These are phyloP conservation scores for Rhyacichthys aspro DNA, from an alignment of 2,797 vertebrate species.

Conservation along the genomic window DNA sequence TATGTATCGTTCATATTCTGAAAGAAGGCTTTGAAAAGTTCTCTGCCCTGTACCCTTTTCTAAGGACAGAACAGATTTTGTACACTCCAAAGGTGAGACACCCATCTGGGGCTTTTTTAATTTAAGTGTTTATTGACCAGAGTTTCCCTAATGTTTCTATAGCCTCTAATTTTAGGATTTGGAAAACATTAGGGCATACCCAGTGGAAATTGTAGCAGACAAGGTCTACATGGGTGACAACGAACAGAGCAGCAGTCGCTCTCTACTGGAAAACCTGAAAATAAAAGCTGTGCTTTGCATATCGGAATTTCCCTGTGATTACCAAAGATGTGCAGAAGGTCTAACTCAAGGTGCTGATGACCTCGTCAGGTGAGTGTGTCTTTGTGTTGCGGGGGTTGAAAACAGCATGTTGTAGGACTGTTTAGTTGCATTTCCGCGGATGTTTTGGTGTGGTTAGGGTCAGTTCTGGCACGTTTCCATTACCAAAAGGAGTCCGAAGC, in stretches of 20 bases:
- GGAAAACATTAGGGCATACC: constrained; percentile 83
- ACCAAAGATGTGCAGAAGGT: no score
- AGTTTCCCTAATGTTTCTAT: no score
- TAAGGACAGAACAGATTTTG: constrained; percentile 86
- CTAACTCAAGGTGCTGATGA: no score
- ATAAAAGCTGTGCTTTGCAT: constrained; percentile 82
- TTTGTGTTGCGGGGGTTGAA: no score
- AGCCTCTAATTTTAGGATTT: constrained; percentile 79
- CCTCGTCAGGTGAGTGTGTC: no score
- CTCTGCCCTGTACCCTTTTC: constrained; percentile 84
- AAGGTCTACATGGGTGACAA: constrained; percentile 85
- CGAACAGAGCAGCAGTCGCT: constrained; percentile 75
- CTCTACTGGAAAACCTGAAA: constrained; percentile 84
- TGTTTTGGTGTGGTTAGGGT: no score
- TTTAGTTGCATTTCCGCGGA: no score
- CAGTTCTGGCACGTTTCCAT: no score
- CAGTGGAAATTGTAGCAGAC: constrained; percentile 85
- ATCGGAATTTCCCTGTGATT: constrained; percentile 61
- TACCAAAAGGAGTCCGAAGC: no score
- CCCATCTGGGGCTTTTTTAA: background rate
- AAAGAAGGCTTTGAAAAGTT: constrained; percentile 86
- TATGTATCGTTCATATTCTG: constrained; percentile 78
- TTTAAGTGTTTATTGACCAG: background rate
- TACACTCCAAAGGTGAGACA: constrained; percentile 85
- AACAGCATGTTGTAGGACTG: no score